Conservation (phyloP, 2,113 vertebrate genomes). For the Otolemur garnettii region DNA sequence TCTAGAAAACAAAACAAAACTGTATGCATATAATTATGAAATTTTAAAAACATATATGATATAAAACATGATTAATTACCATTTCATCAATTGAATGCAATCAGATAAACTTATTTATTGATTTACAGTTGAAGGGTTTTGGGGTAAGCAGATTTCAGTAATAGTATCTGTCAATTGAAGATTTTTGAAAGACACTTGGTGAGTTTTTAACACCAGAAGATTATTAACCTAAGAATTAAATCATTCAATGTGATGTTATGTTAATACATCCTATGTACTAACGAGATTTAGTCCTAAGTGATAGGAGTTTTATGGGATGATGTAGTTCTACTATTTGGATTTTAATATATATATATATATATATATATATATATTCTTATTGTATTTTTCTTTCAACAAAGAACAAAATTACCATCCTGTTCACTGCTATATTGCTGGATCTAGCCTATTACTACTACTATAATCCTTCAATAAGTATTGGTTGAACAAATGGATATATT, state of each 20-base stretch:
- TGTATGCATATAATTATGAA: background rate
- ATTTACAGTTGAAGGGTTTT: background rate
- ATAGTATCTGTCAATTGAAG: background rate
- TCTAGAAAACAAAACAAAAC: background rate
- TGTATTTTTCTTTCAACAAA: background rate
- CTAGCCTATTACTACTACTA: background rate
- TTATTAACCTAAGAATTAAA: background rate
- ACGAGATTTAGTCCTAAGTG: background rate
- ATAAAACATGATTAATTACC: background rate
- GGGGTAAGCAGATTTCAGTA: background rate
- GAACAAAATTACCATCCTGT: background rate
- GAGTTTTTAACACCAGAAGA: background rate
- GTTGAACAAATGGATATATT: background rate
- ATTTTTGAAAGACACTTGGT: background rate
- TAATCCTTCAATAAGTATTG: background rate
- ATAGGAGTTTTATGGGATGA: background rate
- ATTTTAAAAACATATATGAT: background rate
- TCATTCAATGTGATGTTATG: background rate
- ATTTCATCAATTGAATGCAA: slow-evolving; percentile 9
- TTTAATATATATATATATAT: background rate
- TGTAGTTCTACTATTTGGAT: background rate
- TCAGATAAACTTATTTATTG: background rate
- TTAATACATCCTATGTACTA: background rate
- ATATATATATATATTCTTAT: too few species aligned
- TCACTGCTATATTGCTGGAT: background rate